These are phyloP conservation scores for Sminthurides bifidus DNA, from an alignment of 1,140 invertebrate species.

Conservation along the genomic window DNA sequence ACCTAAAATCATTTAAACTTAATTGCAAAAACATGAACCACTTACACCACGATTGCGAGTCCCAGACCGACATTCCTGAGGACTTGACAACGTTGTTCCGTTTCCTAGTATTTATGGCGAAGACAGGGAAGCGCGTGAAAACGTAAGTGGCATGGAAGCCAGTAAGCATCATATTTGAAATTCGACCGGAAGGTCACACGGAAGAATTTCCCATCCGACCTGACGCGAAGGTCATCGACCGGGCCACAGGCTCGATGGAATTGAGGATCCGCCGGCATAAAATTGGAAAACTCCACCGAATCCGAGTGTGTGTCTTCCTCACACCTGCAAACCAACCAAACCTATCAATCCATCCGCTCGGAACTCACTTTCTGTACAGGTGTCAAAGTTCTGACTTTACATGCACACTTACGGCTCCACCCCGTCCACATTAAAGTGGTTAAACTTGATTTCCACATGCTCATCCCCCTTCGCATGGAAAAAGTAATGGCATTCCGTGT, in stretches of 20 bases:
- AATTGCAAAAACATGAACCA: too few species aligned
- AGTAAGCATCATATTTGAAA: constrained; percentile 76
- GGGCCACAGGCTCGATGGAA: constrained; percentile 74
- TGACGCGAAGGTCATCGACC: constrained; percentile 50
- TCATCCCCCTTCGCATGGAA: constrained; percentile 73
- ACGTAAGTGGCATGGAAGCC: constrained; percentile 86
- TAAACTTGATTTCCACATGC: constrained; percentile 71
- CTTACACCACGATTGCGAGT: too few species aligned
- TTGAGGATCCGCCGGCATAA: constrained; percentile 70
- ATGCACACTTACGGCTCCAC: constrained; percentile 61
- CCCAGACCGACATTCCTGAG: background rate
- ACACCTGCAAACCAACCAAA: constrained; percentile 13
- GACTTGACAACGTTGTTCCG: background rate
- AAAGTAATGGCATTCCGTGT: constrained; percentile 89
- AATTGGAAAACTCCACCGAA: constrained; percentile 90
- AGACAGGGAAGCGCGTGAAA: too few species aligned
- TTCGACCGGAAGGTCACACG: constrained; percentile 88
- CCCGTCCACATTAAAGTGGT: constrained; percentile 82
- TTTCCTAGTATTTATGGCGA: constrained; percentile 28
- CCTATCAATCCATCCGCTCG: background rate
- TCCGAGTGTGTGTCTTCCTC: constrained; percentile 48
- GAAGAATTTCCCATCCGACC: constrained; percentile 84
- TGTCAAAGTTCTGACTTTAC: background rate
- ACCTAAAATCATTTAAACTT: too few species aligned
- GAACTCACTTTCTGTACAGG: background rate